Percentiles rank a stretch among this genome's conserved stretches.
phyloP scores from a whole-genome alignment of 1,140 invertebrate species.

The Tachypleus tridentatus region DNA sequence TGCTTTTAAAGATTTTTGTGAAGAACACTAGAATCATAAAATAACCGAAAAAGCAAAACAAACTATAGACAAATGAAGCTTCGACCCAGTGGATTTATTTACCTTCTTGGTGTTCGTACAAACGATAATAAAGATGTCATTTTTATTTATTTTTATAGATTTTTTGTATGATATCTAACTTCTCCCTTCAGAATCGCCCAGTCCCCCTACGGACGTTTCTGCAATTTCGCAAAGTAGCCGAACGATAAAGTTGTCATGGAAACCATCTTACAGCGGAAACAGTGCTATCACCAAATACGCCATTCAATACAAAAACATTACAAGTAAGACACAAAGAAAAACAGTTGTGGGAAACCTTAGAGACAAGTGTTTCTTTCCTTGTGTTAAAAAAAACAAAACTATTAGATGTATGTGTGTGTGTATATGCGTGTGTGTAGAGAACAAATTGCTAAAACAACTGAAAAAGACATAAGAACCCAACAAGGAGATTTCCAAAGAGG shows the following conservation, averaged over 20 bases:
- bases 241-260: slow-evolving; percentile 79
- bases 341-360: too few relatives aligned
- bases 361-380: too few relatives aligned
- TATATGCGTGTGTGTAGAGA: too few relatives aligned
- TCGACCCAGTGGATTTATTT: background rate
- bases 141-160: too few relatives aligned
- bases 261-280: slow-evolving; percentile 86
- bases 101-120: background rate
- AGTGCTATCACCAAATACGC: slow-evolving; percentile 77
- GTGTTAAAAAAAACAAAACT: too few relatives aligned
- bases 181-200: slow-evolving; percentile 64
- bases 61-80: background rate
- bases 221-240: slow-evolving; percentile 80
- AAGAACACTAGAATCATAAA: background rate
- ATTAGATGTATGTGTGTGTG: too few relatives aligned
- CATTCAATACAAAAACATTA: slow-evolving; percentile 81
- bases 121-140: background rate
- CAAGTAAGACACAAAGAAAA: slow-evolving; percentile 46
- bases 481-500: too few relatives aligned
- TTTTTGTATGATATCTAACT: background rate
- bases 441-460: too few relatives aligned
- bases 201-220: slow-evolving; percentile 76
- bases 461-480: too few relatives aligned
- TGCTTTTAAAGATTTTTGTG: too few relatives aligned
- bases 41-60: background rate